phyloP scores from a whole-genome alignment of 35 echinoderm and acorn worm genomes.

The Apostichopus japonicus region DNA sequence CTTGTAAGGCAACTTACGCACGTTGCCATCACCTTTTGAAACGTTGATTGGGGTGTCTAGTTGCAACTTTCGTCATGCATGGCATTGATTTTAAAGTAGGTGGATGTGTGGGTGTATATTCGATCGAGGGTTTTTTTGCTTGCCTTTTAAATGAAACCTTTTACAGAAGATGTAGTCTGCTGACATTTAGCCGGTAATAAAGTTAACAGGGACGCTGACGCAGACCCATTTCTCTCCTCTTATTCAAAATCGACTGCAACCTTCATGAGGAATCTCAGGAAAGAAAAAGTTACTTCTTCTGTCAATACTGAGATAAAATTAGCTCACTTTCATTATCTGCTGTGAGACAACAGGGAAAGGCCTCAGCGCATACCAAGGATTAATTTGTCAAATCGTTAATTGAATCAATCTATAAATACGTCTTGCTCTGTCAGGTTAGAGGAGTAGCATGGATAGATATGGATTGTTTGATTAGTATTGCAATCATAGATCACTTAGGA shows the following conservation, averaged over 20 bases:
- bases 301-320: background rate
- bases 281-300: background rate
- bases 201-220: background rate
- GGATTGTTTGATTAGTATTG: background rate
- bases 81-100: background rate
- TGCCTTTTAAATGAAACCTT: background rate
- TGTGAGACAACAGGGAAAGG: background rate
- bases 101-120: background rate
- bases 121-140: background rate
- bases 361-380: background rate
- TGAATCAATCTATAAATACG: conserved; percentile 12
- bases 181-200: background rate
- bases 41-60: background rate
- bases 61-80: background rate
- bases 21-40: background rate
- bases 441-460: background rate
- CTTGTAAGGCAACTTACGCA: background rate
- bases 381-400: conserved; percentile 16
- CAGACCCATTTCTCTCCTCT: background rate
- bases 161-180: background rate
- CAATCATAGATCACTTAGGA: background rate
- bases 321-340: background rate
- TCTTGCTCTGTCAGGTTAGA: background rate
- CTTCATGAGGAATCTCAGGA: background rate
- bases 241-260: too few relatives aligned